Evolutionary conservation across 2,113 vertebrate genomes (phyloP).

Genomic region (Corythornis madagascariensis): DNA sequence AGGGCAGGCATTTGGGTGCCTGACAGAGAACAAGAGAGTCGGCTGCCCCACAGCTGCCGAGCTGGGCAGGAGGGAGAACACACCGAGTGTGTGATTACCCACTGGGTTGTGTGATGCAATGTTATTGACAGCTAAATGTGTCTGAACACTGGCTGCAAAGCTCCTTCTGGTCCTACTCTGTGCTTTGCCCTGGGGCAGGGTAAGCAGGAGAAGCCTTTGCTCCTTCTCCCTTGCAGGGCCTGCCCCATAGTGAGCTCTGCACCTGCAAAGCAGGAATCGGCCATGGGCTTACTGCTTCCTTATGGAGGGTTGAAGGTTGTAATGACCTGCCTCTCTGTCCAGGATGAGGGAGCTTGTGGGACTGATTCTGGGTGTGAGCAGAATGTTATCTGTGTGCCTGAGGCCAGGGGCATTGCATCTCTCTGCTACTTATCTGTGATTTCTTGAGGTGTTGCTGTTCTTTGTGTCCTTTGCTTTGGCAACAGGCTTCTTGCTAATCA

Average conservation of each 20-base stretch:
- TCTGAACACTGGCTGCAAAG: neutral
- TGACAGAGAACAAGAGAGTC: neutral
- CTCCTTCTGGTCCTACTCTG: neutral
- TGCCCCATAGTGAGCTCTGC: neutral
- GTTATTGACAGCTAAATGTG: neutral
- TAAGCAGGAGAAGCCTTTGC: neutral
- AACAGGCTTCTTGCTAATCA: neutral
- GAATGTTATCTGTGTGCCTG: neutral
- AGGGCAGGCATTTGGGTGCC: neutral
- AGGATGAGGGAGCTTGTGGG: neutral
- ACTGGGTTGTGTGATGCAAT: neutral
- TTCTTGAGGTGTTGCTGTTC: neutral
- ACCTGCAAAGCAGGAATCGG: neutral
- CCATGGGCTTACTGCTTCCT: neutral
- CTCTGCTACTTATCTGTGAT: neutral
- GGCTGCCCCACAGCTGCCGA: neutral
- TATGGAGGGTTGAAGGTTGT: neutral
- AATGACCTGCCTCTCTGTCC: neutral
- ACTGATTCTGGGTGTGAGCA: neutral
- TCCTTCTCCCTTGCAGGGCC: neutral
- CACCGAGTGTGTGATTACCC: neutral
- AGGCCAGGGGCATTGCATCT: neutral
- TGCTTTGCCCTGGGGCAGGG: neutral
- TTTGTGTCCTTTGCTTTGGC: neutral
- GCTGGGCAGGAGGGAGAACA: neutral